These are phyloP conservation scores for Apolygus lucorum DNA, from an alignment of 1,140 invertebrate genomes.

Conservation along the genomic window DNA sequence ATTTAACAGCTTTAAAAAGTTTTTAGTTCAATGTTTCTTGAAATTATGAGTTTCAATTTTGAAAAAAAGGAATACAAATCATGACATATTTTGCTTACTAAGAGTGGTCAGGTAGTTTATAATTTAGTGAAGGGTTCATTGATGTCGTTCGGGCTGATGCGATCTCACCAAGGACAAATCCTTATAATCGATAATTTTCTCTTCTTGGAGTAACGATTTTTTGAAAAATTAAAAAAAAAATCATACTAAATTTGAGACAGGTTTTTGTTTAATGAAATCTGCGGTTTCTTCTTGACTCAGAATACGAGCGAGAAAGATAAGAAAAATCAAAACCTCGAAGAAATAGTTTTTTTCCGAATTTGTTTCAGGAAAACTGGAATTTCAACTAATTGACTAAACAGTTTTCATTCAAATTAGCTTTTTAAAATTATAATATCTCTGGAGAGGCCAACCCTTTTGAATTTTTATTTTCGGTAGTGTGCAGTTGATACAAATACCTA, in stretches of 20 bases:
- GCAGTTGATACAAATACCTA: no score
- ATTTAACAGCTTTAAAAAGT: neutral
- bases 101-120: neutral
- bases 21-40: neutral
- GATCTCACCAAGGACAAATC: neutral
- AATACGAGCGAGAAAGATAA: no score
- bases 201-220: neutral
- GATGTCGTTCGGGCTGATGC: no score
- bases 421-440: no score
- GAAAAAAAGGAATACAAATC: neutral
- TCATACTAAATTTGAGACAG: neutral
- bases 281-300: neutral
- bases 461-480: no score
- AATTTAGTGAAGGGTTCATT: no score
- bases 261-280: neutral
- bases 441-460: no score
- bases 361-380: neutral
- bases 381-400: no score
- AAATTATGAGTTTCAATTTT: neutral
- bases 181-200: neutral
- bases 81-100: neutral
- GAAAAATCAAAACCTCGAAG: no score
- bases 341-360: no score
- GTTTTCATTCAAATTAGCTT: no score
- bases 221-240: neutral